These are phyloP conservation scores for Excalfactoria chinensis DNA, from an alignment of 2,113 vertebrate species.

Conservation along the genomic window DNA sequence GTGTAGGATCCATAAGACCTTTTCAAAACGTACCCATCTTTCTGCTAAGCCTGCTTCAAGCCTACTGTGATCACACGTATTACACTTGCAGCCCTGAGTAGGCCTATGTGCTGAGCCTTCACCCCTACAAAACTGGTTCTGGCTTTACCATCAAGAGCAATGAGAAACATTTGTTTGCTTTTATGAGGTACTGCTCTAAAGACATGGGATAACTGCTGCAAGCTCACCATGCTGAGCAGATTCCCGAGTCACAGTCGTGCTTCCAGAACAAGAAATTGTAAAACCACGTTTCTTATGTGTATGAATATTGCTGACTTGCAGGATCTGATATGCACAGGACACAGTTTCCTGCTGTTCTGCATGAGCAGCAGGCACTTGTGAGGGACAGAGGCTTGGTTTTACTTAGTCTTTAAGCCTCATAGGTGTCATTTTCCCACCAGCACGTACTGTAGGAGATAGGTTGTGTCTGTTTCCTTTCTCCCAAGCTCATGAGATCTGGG, in stretches of 20 bases:
- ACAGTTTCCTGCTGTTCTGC: background rate
- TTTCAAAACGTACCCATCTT: background rate
- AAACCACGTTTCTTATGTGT: background rate
- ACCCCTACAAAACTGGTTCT: background rate
- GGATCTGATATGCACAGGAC: background rate
- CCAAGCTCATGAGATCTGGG: accelerated
- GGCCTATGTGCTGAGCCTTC: background rate
- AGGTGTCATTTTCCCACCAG: accelerated
- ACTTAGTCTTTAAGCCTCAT: accelerated
- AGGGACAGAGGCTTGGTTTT: background rate
- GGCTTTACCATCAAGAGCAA: background rate
- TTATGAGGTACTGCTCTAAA: background rate
- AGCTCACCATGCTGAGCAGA: accelerated
- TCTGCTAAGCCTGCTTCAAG: background rate
- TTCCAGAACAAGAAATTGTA: background rate
- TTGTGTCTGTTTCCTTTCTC: background rate
- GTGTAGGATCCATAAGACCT: background rate
- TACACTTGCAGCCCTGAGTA: background rate
- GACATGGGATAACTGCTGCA: background rate
- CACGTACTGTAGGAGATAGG: background rate
- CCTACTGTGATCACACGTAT: background rate
- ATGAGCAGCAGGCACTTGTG: accelerated
- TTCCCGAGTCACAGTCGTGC: background rate
- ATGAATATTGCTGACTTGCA: background rate
- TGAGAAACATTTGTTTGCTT: background rate